These are phyloP conservation scores for Apteryx mantelli DNA, from an alignment of 2,113 vertebrate species.

Conservation along the genomic window DNA sequence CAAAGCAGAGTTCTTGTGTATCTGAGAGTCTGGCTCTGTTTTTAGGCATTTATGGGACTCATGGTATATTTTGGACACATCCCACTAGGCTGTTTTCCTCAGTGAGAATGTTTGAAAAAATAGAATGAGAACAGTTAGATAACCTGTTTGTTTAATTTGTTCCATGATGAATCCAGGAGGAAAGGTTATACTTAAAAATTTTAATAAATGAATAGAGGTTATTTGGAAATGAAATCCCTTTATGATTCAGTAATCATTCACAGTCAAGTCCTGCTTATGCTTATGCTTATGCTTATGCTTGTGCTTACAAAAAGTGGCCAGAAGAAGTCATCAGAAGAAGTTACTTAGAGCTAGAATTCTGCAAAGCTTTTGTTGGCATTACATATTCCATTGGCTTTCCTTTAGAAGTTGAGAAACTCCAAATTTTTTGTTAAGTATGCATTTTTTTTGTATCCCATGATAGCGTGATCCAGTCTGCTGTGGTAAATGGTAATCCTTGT, in stretches of 20 bases:
- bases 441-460: neutral
- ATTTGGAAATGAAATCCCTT: neutral
- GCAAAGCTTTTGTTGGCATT: neutral
- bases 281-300: neutral
- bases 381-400: neutral
- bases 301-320: neutral
- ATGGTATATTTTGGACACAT: neutral
- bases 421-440: neutral
- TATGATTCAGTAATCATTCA: neutral
- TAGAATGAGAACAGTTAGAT: neutral
- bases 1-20: neutral
- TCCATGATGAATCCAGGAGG: neutral
- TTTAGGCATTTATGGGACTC: neutral
- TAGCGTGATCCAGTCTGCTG: neutral
- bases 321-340: neutral
- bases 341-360: neutral
- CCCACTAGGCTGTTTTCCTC: neutral
- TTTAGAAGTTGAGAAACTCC: neutral
- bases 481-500: neutral
- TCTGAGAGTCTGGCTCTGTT: neutral
- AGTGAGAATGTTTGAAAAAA: neutral
- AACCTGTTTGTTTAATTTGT: neutral
- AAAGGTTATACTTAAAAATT: neutral
- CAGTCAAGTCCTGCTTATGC: neutral
- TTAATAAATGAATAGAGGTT: neutral